Evolutionary conservation across 2,888 invertebrate species (phyloP).

Genomic region (Conops quadrifasciatus): DNA sequence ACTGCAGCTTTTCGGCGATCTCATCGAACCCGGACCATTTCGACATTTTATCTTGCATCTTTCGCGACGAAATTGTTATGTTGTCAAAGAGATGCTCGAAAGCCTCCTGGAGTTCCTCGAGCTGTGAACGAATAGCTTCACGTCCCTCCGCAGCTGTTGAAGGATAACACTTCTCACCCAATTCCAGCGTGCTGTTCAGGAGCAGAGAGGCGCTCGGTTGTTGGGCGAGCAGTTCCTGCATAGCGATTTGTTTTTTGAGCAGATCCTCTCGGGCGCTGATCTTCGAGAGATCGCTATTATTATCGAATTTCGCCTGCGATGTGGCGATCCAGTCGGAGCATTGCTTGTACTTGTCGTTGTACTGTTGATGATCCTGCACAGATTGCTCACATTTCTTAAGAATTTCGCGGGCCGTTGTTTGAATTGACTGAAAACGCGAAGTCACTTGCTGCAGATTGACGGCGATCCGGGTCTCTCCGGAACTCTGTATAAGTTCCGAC

Average conservation of each 20-base stretch:
- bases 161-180: slow-evolving; percentile 87
- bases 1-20: slow-evolving; percentile 77
- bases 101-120: slow-evolving; percentile 84
- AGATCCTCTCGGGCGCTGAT: slow-evolving; percentile 75
- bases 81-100: slow-evolving; percentile 84
- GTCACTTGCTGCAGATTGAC: slow-evolving; percentile 90
- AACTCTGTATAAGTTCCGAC: slow-evolving; percentile 83
- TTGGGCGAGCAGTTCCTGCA: slow-evolving; percentile 79
- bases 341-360: slow-evolving; percentile 84
- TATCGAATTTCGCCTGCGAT: slow-evolving; percentile 77
- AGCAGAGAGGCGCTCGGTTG: slow-evolving; percentile 78
- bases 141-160: slow-evolving; percentile 88
- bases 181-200: slow-evolving; percentile 84
- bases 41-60: slow-evolving; percentile 82
- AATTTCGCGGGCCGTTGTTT: slow-evolving; percentile 87
- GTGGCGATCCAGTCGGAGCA: slow-evolving; percentile 82
- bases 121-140: slow-evolving; percentile 82
- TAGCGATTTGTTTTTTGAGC: slow-evolving; percentile 73
- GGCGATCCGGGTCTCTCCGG: slow-evolving; percentile 86
- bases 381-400: slow-evolving; percentile 93
- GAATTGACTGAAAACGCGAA: slow-evolving; percentile 88
- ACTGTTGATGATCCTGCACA: slow-evolving; percentile 80
- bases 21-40: slow-evolving; percentile 93
- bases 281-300: slow-evolving; percentile 72
- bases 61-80: slow-evolving; percentile 79